Evolutionary conservation across 2,797 vertebrate species (phyloP), one percentile per base, ranked within the genome.

Genomic region (Ctenopoma multispine): DNA sequence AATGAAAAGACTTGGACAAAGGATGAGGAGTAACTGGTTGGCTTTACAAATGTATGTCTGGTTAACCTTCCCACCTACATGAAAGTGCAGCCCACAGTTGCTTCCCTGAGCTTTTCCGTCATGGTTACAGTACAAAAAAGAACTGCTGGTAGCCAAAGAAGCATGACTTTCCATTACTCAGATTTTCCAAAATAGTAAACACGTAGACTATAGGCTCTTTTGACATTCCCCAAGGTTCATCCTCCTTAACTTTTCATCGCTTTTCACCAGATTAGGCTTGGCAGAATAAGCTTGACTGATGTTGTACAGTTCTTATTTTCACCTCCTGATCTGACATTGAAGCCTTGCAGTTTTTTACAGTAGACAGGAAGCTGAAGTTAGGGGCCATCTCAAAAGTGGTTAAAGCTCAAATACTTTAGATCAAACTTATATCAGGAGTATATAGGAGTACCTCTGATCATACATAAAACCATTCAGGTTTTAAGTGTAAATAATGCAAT

Each of bases 321-420:
- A 51, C 48, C 61, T 40, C 21, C 15, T 50, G 34, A 18, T 41
- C 48, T 41, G 61, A 63, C 36, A 64, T 18, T 44, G 27, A 55
- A 41, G 23, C 21, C 49, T 44, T 38, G 62, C 23, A 53, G 23
- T 50, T 60, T 60, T 43, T 20, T 23, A 53, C 62, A 64, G 48
- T 7, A 14, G 17, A 63, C 4, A 23, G 27, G 20, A 57, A 57
- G 18, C 29, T 24, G 29, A 66, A 66, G 63, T 65, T 20, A 34
- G 27, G 63, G 50, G 34, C 50, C 2, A n/a, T 51, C 41, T 17
- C 38, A 21, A 21, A 38, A 56, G n/a, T 56, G 54, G 31, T 11
- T 12, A 5, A 1, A 54, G n/a, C 2, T 31, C 18, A 5, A 10
- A 54, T 8, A 20, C 14, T 4, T 14, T 31, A 6, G 2, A 12